A percentile compares a stretch with the other conserved stretches of the same genome.
Evolutionary conservation across 1,140 invertebrate genomes (phyloP).

Genomic region (Pachypsylla venusta): DNA sequence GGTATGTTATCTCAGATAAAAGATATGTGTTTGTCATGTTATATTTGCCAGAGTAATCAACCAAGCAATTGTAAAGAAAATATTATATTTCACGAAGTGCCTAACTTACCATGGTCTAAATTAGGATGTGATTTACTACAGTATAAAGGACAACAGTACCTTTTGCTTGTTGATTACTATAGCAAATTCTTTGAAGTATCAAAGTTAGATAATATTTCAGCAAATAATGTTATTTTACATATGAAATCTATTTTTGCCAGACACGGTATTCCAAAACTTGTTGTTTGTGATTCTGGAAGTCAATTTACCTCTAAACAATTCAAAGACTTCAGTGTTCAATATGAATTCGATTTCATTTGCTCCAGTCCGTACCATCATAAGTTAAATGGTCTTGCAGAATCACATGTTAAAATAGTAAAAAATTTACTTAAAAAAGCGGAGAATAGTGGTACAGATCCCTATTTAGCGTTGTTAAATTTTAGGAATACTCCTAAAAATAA

Average conservation of each 20-base stretch:
- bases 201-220: background rate
- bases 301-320: slow-evolving; percentile 17
- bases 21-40: slow-evolving; percentile 22
- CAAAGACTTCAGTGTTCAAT: slow-evolving; percentile 9
- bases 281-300: slow-evolving; percentile 16
- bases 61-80: background rate
- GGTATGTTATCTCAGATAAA: slow-evolving; percentile 16
- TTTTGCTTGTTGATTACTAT: slow-evolving; percentile 18
- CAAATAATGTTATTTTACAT: background rate
- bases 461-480: background rate
- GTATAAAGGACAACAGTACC: background rate
- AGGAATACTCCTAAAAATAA: background rate
- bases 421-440: background rate
- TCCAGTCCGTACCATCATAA: slow-evolving; percentile 17
- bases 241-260: slow-evolving; percentile 15
- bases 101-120: background rate
- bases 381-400: slow-evolving; percentile 18
- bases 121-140: slow-evolving; percentile 12
- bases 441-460: background rate
- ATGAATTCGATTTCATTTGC: slow-evolving; percentile 17
- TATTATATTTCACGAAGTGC: background rate
- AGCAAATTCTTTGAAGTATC: slow-evolving; percentile 17
- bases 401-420: slow-evolving; percentile 15
- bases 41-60: slow-evolving; percentile 25
- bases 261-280: slow-evolving; percentile 14